These are phyloP conservation scores for Blomia tropicalis DNA, from an alignment of 2,888 invertebrate species.

Conservation along the genomic window DNA sequence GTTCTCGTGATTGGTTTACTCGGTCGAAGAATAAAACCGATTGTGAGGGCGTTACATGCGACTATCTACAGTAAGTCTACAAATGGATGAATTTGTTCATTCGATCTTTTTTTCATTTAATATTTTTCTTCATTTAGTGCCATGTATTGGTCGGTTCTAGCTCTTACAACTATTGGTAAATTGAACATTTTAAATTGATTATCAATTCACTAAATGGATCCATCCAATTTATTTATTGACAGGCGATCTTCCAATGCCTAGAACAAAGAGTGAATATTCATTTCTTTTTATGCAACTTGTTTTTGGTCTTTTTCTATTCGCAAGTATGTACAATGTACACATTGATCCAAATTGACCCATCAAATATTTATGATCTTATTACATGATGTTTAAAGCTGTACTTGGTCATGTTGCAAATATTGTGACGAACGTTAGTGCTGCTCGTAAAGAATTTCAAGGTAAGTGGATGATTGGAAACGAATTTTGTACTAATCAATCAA, in stretches of 20 bases:
- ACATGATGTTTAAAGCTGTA: conserved; percentile 44
- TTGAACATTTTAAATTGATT: too few relatives aligned
- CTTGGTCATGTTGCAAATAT: conserved; percentile 95
- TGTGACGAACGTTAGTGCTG: conserved; percentile 89
- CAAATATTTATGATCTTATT: background rate
- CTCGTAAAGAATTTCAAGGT: conserved; percentile 95
- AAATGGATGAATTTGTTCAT: background rate
- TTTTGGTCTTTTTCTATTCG: conserved; percentile 83
- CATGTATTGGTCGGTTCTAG: conserved; percentile 94
- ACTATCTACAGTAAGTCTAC: conserved; percentile 55
- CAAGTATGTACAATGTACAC: conserved; percentile 42
- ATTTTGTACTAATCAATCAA: background rate
- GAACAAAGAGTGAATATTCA: conserved; percentile 82
- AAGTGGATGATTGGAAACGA: background rate
- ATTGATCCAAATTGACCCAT: too few relatives aligned
- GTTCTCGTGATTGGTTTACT: conserved; percentile 41
- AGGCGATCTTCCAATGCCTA: conserved; percentile 62
- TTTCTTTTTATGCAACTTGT: conserved; percentile 87
- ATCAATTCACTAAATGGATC: background rate
- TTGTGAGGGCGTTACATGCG: conserved; percentile 60
- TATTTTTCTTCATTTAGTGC: conserved; percentile 40
- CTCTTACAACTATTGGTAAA: conserved; percentile 75
- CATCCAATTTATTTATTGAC: background rate
- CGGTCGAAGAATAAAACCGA: conserved; percentile 50
- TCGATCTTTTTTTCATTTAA: too few relatives aligned